Evolutionary conservation across 2,797 vertebrate species (phyloP), one percentile per base, ranked within the genome.

Genomic region (Hephaestus fuliginosus): DNA sequence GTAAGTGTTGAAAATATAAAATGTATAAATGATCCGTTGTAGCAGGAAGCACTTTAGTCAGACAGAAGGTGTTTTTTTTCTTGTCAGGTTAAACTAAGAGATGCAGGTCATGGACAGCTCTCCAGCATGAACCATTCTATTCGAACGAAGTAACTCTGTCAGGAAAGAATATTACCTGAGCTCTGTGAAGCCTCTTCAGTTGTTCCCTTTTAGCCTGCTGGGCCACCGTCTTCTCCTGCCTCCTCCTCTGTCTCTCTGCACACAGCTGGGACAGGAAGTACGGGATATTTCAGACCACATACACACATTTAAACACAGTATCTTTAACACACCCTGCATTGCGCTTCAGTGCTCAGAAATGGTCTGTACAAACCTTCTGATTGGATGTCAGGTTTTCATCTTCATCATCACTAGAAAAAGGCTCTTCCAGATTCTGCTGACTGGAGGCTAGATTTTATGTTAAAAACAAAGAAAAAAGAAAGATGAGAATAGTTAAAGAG

Each of bases 141-240:
- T 39, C 46, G 63, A 53, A 20, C 33, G 8, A 2, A 58, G 33
- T 51, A 20, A 51, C 7, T 39, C 39, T 48, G 7, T 17, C 43
- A 53, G 18, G 65, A 56, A 39, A 18, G 0, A 53, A 25, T 1
- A 1, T 44, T 89, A 98, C 98, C 97, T 99, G 98, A 87, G 98
- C 98, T 92, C 96, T 96, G 90, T 98, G 96, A 78, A 99, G 97
- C 82, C 97, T 96, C 91, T 97, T 98, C 70, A 98, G 87, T 78
- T 97, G 95, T 70, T 97, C 97, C 89, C 96, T 95, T 88, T 97
- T 98, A 55, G 94, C 93, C 92, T 97, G 85, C 81, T 95, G 95
- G 81, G 94, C 93, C 22, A 94, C 95, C 1, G 88, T 95, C 84
- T 95, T 97, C 88, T 96, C 96, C 87, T 96, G 91, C 85, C 89